Conservation (phyloP, 1,140 invertebrate species). For the Hirudo medicinalis region DNA sequence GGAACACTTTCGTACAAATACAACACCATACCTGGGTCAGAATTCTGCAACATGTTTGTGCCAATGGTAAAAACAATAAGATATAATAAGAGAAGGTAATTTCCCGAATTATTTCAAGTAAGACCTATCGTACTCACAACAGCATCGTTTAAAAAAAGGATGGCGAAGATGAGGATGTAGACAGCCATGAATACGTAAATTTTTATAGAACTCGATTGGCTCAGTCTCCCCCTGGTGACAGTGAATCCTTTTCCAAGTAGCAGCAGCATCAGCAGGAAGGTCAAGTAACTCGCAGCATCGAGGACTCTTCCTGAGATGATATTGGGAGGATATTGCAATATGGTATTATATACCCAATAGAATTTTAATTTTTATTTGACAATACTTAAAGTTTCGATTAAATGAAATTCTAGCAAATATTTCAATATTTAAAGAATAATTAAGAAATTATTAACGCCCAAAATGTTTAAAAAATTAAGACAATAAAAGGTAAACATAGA, state of each 20-base stretch:
- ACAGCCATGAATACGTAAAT: conserved; percentile 62
- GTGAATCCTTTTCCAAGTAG: conserved; percentile 77
- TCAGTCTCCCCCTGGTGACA: conserved; percentile 58
- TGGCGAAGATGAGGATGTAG: conserved; percentile 53
- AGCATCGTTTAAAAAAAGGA: conserved; percentile 64
- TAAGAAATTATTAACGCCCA: background rate
- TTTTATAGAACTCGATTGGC: conserved; percentile 50
- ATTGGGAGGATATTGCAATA: background rate
- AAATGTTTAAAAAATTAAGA: too few species aligned
- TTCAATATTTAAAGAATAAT: too few species aligned
- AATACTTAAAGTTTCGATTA: too few species aligned
- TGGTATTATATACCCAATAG: background rate
- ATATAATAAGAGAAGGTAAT: background rate
- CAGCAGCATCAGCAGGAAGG: conserved; percentile 62
- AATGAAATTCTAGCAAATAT: background rate
- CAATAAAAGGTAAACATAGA: too few species aligned
- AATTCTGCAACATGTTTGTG: conserved; percentile 47
- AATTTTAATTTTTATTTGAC: background rate
- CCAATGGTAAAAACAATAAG: background rate
- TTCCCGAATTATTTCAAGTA: background rate
- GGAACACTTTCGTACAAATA: conserved; percentile 77
- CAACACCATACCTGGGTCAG: conserved; percentile 72
- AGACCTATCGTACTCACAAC: conserved; percentile 42
- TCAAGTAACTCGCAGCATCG: conserved; percentile 52
- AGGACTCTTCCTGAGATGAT: conserved; percentile 50